phyloP scores from a whole-genome alignment of 2,797 vertebrate species.

The Oryzias sinensis region DNA sequence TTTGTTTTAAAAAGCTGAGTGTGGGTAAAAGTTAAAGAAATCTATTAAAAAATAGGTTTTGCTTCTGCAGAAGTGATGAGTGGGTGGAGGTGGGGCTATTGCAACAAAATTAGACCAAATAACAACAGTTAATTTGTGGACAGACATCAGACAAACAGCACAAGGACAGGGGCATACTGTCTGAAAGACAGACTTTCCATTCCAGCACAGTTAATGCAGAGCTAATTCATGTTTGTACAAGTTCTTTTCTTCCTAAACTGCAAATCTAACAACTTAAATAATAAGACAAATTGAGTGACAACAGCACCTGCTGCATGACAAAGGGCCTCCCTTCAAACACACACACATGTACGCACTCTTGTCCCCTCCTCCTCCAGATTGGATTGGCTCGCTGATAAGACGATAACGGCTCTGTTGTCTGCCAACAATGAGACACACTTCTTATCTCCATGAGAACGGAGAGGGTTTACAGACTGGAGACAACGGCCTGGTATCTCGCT shows the following conservation, averaged over 20 bases:
- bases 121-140: too few relatives aligned
- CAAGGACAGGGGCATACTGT: background rate
- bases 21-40: too few relatives aligned
- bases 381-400: conserved; percentile 68
- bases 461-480: conserved; percentile 55
- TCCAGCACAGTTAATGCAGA: conserved; percentile 1
- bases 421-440: conserved; percentile 63
- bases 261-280: conserved; percentile 32
- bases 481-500: conserved; percentile 41
- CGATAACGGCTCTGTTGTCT: conserved; percentile 65
- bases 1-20: too few relatives aligned
- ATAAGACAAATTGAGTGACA: conserved; percentile 60
- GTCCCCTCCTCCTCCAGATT: conserved; percentile 46
- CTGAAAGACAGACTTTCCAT: background rate
- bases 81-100: too few relatives aligned
- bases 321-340: conserved; percentile 46
- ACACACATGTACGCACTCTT: conserved; percentile 19
- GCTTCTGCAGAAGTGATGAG: too few relatives aligned
- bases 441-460: conserved; percentile 74
- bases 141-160: too few relatives aligned
- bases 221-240: conserved; percentile 23
- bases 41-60: too few relatives aligned
- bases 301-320: conserved; percentile 76
- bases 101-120: too few relatives aligned
- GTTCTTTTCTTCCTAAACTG: conserved; percentile 15